Conservation (phyloP, 2,888 invertebrate species). For the Caenorhabditis sp. region DNA sequence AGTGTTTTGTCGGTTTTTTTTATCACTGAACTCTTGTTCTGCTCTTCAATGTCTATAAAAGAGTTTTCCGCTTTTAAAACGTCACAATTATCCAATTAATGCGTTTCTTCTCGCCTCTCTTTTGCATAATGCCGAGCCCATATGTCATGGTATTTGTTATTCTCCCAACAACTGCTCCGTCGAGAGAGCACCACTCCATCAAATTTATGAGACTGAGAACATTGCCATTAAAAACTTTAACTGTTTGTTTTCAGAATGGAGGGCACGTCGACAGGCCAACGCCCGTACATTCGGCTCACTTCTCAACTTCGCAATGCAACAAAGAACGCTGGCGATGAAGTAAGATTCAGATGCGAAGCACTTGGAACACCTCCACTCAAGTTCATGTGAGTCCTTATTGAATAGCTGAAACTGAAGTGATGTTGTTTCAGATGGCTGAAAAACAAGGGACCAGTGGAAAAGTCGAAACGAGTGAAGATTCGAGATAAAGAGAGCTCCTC, state of each 20-base stretch:
- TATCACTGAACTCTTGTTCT: background rate
- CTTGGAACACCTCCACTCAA: conserved; percentile 76
- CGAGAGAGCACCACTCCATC: background rate
- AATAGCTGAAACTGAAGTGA: background rate
- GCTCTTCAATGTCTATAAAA: background rate
- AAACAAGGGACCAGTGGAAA: conserved; percentile 78
- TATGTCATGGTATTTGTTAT: conserved; percentile 37
- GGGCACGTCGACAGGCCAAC: conserved; percentile 70
- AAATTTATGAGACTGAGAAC: conserved; percentile 10
- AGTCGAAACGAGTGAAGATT: conserved; percentile 71
- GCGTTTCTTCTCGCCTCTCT: conserved; percentile 9
- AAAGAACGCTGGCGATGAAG: conserved; percentile 72
- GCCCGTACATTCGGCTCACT: conserved; percentile 78
- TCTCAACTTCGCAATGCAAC: conserved; percentile 74
- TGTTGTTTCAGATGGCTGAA: conserved; percentile 52
- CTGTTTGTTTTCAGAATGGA: conserved; percentile 73
- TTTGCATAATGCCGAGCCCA: conserved; percentile 41
- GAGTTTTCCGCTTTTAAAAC: background rate
- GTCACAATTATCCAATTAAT: conserved; percentile 28
- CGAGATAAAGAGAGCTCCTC: conserved; percentile 73
- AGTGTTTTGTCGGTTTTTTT: background rate
- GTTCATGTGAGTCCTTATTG: conserved; percentile 71
- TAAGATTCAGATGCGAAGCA: conserved; percentile 77
- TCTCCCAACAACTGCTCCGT: conserved; percentile 6
- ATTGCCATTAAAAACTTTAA: background rate